Evolutionary conservation across 2,797 vertebrate species (phyloP), one percentile per base, ranked within the genome.

Genomic region (Trematomus bernacchii): DNA sequence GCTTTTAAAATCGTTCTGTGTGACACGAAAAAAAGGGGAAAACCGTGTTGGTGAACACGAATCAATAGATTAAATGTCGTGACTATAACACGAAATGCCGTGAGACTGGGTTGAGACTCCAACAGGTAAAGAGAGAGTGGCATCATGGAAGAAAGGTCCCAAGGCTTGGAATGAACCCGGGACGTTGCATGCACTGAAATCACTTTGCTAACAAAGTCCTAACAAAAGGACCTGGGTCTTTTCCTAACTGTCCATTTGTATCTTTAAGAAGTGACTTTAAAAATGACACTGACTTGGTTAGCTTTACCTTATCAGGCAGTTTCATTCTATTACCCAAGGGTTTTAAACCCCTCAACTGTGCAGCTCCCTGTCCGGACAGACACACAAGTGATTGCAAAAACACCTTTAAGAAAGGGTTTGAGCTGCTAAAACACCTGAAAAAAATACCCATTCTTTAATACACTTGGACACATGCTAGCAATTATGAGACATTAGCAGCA

Each of bases 401-500:
- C 46, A 50, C 43, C 54, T 42, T 59, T 30, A 67, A 75, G 77
- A 60, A 30, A 19, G 10, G 59, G 37, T 65, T 51, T 42, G n/a
- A 72, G 61, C 72, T 16, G 40, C 58, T 52, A 43, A 43, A 68
- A 51, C 8, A 57, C 60, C n/a, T 14, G 40, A 60, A 54, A 16
- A 11, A 44, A 44, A n/a, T 27, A 40, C 8, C 44, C 6, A 43
- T 59, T 75, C 27, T 52, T 67, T 9, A 40, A 76, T 50, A 30
- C 64, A 21, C 42, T 67, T 42, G 16, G 18, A 57, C 76, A 87
- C 42, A 65, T 64, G 81, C 52, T 48, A 54, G 54, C 68, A 83
- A 80, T 80, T 85, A 76, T 43, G 53, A 66, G 69, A 70, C 74
- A 80, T 84, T 68, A 82, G 61, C 48, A 62, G 66, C 66, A 43